Evolutionary conservation across 2,888 invertebrate genomes (phyloP), one percentile per base, ranked within the genome.

Genomic region (Lithophane ornitopus): DNA sequence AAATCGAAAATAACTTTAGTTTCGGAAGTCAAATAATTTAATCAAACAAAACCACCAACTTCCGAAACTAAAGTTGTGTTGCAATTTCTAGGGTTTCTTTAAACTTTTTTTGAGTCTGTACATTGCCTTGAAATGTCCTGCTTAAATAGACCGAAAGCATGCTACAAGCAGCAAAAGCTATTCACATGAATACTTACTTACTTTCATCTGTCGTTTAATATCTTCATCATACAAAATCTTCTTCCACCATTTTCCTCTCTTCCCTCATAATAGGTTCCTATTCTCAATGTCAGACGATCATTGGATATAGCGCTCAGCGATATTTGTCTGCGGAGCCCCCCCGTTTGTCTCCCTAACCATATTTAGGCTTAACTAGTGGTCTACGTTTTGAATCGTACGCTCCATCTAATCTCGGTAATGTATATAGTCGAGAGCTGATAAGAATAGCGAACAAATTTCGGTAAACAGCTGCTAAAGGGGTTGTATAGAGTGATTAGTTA

Each of bases 281-380:
- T 63, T 71, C 88, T 82, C 83, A 85, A 85, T 87, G 81, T 81
- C 78, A 83, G 66, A 80, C 80, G 78, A 88, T 87, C 87, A 83
- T 70, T 78, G 84, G 82, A 78, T 84, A 85, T 78, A 80, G 69
- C 78, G 84, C 79, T 81, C 79, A 74, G 76, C 76, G 84, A 82
- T 80, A 88, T 88, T 89, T 88, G 80, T 88, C 87, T 79, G 80
- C 11, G 52, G 65, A 84, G 80, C 67, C 58, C 73, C 61, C 61
- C 78, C 68, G 79, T 89, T 84, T 87, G 84, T 88, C 85, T 88
- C 71, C 58, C 78, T 67, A 83, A 84, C 81, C 80, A 80, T 87
- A 85, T 87, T 84, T 76, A 61, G 84, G 86, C 77, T 89, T 82
- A 85, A 81, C 84, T 79, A 87, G 70, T 80, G 74, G 65, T 74